Base-by-base conservation (phyloP, 2,113 vertebrate genomes). In the Microcebus tavaratra region DNA sequence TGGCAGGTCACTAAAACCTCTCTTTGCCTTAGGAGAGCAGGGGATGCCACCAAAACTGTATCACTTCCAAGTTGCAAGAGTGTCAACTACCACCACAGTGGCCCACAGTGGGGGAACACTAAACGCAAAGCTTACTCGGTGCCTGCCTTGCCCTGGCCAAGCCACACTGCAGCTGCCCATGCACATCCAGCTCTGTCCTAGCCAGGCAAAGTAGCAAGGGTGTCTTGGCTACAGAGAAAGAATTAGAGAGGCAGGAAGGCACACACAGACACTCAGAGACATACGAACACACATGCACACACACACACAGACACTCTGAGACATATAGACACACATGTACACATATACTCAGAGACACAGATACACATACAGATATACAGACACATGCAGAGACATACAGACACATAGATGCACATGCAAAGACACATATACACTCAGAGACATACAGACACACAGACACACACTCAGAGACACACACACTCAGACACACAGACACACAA, bases 111-210 rank as follows among this genome's bases (percentile, higher is more conserved):
- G 48, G 11, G 17, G 50, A n/a, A 57, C 2, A 39, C 14, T 2
- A 29, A 70, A 55, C 18, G 12, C 31, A 42, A n/a, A 73, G 31
- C 21, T 2, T 18, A 27, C 8, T 45, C 65, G 8, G 3, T 9
- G 21, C 31, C 83, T 1, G 2, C 31, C 12, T 18, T 29, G 4
- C 42, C n/a, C 55, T 0, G 3, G 12, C 57, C 31, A 14, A 23
- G 12, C 48, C 6, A 39, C 67, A 34, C 50, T 59, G 11, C 80
- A 34, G 48, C 15, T 7, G 25, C 63, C 61, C 14, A 18, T 0
- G 21, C 42, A 23, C 8, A 20, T 23, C 39, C 57, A 59, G 55
- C 27, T 81, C 42, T 75, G 42, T 36, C 21, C 84, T 48, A 68
- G 79, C 3, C 1, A 42, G 61, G 42, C 21, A 53, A 42, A 68